These are phyloP conservation scores for Liposcelis brunnea DNA, from an alignment of 2,888 invertebrate species.

Conservation along the genomic window DNA sequence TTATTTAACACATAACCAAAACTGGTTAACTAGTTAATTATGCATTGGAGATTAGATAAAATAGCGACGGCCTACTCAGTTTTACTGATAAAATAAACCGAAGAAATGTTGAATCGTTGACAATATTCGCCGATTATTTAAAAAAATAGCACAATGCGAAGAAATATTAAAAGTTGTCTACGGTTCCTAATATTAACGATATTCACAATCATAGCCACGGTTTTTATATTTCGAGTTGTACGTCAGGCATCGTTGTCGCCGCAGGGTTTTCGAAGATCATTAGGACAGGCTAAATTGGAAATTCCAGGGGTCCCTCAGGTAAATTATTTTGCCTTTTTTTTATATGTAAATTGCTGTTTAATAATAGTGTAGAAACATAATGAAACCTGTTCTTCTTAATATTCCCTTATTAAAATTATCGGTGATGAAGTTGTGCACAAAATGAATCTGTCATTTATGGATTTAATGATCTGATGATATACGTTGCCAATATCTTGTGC, in stretches of 20 bases:
- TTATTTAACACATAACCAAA: too few relatives aligned
- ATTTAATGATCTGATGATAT: too few relatives aligned
- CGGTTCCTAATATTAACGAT: slow-evolving; percentile 17
- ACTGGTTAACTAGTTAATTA: too few relatives aligned
- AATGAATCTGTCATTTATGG: too few relatives aligned
- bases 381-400: background rate
- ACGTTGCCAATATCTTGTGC: too few relatives aligned
- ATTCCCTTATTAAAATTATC: too few relatives aligned
- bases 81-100: too few relatives aligned
- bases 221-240: slow-evolving; percentile 17
- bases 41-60: too few relatives aligned
- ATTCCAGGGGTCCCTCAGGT: slow-evolving; percentile 6
- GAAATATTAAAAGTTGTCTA: slow-evolving; percentile 18
- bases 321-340: slow-evolving; percentile 7
- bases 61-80: too few relatives aligned
- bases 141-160: slow-evolving; percentile 15
- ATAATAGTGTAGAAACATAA: background rate
- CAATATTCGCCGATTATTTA: background rate
- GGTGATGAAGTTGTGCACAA: background rate
- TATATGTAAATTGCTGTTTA: slow-evolving; percentile 3
- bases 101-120: background rate
- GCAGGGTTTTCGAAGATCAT: too few relatives aligned
- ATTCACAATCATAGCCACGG: slow-evolving; percentile 17
- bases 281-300: slow-evolving; percentile 9
- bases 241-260: slow-evolving; percentile 7